Evolutionary conservation across 1,140 invertebrate genomes (phyloP), one percentile per base, ranked within the genome.

Genomic region (Drosophila takahashii): DNA sequence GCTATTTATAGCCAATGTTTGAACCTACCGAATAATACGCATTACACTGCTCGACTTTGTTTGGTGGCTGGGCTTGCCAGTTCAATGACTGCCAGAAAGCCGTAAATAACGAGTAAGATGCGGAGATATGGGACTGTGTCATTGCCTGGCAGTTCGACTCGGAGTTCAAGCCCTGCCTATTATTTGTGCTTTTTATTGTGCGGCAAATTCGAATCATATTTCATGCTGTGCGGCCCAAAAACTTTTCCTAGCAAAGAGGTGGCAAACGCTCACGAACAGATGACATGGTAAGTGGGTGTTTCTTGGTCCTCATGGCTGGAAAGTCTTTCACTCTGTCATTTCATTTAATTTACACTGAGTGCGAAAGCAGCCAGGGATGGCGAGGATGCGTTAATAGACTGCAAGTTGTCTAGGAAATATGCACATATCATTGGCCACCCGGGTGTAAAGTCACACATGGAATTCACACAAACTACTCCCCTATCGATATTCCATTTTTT

Each of bases 21-120:
- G 41, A 47, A 44, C 29, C 44, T 9, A 18, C 22, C 79, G 36
- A 67, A 77, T 59, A 59, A 78, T 59, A 61, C 54, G 76, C 37
- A 74, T 65, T 65, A 79, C 64, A 34, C 44, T 57, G 54, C 44
- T 60, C 41, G 45, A 62, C 44, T 67, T 61, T 76, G 61, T 50
- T 47, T 48, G 45, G 44, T 59, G 66, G 51, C 32, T 59, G 50
- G 50, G 36, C 36, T 15, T 8, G 22, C 36, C 16, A 18, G 41
- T 89, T 86, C 79, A 86, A 69, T 89, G 84, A 86, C 84, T 79
- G 67, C 62, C 70, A 83, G 76, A 86, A 81, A 66, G 79, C 65
- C 83, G 79, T 83, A 72, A 81, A 87, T 76, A 87, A 83, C 66
- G 57, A 65, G 39, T 34, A 27, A 66, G 45, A 69, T 50, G 9